Conservation (phyloP, 2,888 invertebrate genomes). For the Patella ulyssiponensis region DNA sequence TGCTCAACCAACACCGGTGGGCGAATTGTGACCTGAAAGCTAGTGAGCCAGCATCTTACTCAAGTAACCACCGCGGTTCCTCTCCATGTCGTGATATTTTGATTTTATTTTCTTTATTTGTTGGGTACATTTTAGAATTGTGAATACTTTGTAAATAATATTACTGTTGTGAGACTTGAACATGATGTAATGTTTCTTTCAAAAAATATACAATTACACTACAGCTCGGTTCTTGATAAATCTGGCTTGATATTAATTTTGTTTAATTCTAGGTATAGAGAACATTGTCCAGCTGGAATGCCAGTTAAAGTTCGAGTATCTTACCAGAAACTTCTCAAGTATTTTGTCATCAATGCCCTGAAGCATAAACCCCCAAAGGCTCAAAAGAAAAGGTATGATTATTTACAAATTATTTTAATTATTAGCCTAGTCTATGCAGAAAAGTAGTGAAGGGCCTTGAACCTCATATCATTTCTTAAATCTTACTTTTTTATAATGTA, state of each 20-base stretch:
- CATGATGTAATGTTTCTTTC: no score
- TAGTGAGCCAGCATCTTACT: no score
- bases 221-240: no score
- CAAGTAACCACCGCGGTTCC: no score
- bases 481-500: background rate
- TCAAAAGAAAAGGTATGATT: constrained; percentile 88
- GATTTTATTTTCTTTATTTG: background rate
- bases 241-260: background rate
- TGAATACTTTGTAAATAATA: constrained; percentile 38
- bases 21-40: no score
- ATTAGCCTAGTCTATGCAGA: no score
- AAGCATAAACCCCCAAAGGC: constrained; percentile 98
- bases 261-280: constrained; percentile 64
- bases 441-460: no score
- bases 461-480: background rate
- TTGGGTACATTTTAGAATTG: background rate
- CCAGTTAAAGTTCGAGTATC: constrained; percentile 99
- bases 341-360: constrained; percentile 96
- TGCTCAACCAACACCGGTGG: no score
- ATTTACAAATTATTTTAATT: background rate
- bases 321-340: constrained; percentile 98
- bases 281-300: constrained; percentile 74
- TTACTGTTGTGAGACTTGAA: background rate
- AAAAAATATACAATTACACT: no score
- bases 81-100: no score